Evolutionary conservation across 2,797 vertebrate genomes (phyloP), one percentile per base, ranked within the genome.

Genomic region (Orientallactaga sibirica): DNA sequence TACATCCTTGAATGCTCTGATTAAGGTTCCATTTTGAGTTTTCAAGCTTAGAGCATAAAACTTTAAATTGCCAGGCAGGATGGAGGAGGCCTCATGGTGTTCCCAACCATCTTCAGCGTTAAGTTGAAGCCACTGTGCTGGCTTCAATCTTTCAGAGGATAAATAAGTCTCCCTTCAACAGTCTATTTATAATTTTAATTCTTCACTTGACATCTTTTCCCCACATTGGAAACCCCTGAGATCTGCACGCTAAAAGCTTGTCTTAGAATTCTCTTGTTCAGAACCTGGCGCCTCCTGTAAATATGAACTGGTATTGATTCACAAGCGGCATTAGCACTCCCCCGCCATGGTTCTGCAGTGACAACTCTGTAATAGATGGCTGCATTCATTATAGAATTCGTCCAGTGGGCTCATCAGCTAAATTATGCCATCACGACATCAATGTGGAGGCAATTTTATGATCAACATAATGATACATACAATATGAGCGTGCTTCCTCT

Each of bases 391-490:
- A 67, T 27, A 84, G 33, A 86, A 84, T 86, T 86, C 70, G 48
- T 90, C 66, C 68, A 25, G 25, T 88, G 66, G 55, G 66, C 71
- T 93, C 10, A 19, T 86, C 48, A 86, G 62, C 79, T 92, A 86
- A 83, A 92, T 94, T 96, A 83, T 37, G 41, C 92, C 68, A 77
- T 93, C 77, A 67, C 91, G 73, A 89, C 66, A 90, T 85, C 75
- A 95, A 88, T 74, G 89, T 87, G 61, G 67, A 85, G 77, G 22
- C 6, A 43, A 79, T 86, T 93, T 93, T 91, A 90, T 77, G 88
- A 94, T 80, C 79, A 92, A 80, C 92, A 83, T 93, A 96, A 95
- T 91, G 92, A 94, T 41, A 93, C 74, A 68, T 94, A 90, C 62
- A 91, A 91, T 90, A 55, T 86, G 70, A 94, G 33, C 19, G 67